These are phyloP conservation scores for Eudasyphora cyanicolor DNA, from an alignment of 2,888 invertebrate genomes.

Conservation along the genomic window DNA sequence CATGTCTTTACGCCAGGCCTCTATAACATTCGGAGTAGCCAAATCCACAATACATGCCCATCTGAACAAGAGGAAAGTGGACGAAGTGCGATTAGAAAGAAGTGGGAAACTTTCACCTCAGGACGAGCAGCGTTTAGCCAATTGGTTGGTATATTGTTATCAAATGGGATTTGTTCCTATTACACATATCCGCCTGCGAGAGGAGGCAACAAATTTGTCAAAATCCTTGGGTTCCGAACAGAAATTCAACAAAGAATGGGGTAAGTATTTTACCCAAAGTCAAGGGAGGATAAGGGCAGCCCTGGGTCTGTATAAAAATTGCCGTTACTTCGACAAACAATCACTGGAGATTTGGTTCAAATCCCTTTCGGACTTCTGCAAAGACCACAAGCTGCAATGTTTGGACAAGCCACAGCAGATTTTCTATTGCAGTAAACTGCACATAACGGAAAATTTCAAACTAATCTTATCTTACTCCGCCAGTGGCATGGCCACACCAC, in stretches of 20 bases:
- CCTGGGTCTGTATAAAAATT: background rate
- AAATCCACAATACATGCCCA: background rate
- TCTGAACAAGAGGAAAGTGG: background rate
- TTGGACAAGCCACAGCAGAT: background rate
- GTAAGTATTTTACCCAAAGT: background rate
- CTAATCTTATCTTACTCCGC: background rate
- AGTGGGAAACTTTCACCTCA: background rate
- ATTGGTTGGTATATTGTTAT: background rate
- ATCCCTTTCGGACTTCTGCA: background rate
- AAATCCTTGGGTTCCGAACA: background rate
- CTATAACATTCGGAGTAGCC: background rate
- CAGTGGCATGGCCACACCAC: background rate
- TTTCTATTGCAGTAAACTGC: background rate
- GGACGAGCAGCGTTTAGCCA: background rate
- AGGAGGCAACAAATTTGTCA: background rate
- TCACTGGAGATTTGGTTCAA: background rate
- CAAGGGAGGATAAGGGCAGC: background rate
- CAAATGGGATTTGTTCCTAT: background rate
- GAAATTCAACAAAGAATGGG: slow-evolving; percentile 6
- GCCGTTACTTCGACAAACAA: background rate
- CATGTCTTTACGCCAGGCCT: background rate
- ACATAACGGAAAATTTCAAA: background rate
- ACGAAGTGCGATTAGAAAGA: background rate
- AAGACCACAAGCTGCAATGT: background rate
- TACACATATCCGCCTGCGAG: background rate